Base-by-base conservation (phyloP, 2,797 vertebrate genomes). In the Oryzias dopingdopingensis region DNA sequence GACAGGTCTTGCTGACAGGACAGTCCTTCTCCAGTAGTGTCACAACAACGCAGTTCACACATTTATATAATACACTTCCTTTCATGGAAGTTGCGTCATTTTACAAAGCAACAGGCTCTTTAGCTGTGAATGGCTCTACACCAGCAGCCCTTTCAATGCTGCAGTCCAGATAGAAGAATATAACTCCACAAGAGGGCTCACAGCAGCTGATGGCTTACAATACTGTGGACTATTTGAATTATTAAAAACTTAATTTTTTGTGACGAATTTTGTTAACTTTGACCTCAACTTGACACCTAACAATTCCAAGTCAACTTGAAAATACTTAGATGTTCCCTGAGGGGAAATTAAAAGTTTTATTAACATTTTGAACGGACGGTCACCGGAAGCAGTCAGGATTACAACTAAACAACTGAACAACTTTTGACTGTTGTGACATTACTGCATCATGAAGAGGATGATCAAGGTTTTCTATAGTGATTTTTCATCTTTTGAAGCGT, bases 21-120 rank as follows among this genome's bases (percentile, higher is more conserved):
- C 74, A 74, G 78, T 72, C 76, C 70, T 74, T 77, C 72, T 80
- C 74, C 69, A 79, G 78, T 86, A 81, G 83, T 85, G 80, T 83
- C 82, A 77, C 75, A 79, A 82, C 81, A 87, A 77, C 75, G 73
- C 76, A 48, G 58, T 76, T 80, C 76, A 72, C 79, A 81, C 80
- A 74, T 84, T 79, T 70, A 75, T 83, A 74, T 77, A 79, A 87
- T 79, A 71, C 80, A 69, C 79, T 70, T 77, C 80, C 76, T 78
- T 80, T 76, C 76, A 85, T 77, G 65, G 69, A 72, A 58, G 77
- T 61, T 70, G 37, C 60, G 73, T 83, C 73, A 68, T 78, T 85
- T 87, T 84, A 77, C 80, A 82, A 73, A 83, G 65, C 57, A 71
- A 56, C 70, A 53, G 52, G 52, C 59, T 63, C 6, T 47, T 72